Evolutionary conservation across 2,888 invertebrate species (phyloP).

Genomic region (Drosophila flavopinicola): DNA sequence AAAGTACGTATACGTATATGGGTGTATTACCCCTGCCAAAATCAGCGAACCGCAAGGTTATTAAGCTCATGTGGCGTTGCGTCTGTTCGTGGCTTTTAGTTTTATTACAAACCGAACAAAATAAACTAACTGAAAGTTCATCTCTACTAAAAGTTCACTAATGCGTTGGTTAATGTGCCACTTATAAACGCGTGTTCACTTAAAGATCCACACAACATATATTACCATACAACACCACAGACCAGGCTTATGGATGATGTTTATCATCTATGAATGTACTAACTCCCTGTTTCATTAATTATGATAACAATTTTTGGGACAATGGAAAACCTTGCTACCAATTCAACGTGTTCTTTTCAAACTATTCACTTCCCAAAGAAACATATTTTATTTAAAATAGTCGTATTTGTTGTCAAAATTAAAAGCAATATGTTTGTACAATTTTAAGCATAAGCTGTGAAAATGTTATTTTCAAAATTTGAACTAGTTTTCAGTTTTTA

Average conservation of each 20-base stretch:
- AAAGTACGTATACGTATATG: not conserved
- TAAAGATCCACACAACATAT: not conserved
- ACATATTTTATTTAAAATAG: too few relatives aligned
- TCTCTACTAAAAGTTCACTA: not conserved
- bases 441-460: not conserved
- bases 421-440: not conserved
- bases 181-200: not conserved
- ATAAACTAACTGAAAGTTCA: constrained; percentile 3
- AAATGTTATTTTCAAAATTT: not conserved
- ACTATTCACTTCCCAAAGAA: too few relatives aligned
- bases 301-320: too few relatives aligned
- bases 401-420: constrained; percentile 29
- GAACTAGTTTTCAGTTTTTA: not conserved
- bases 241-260: too few relatives aligned
- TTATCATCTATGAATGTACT: too few relatives aligned
- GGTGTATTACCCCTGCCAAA: constrained; percentile 13
- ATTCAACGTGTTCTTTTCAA: too few relatives aligned
- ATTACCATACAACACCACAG: too few relatives aligned
- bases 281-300: too few relatives aligned
- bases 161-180: not conserved
- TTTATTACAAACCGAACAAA: constrained; percentile 28
- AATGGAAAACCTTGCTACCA: too few relatives aligned
- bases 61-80: constrained; percentile 29
- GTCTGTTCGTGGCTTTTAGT: constrained; percentile 34
- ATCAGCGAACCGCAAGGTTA: constrained; percentile 33